These are phyloP conservation scores for Acipenser transmontanus DNA, from an alignment of 2,797 vertebrate genomes.

Conservation along the genomic window DNA sequence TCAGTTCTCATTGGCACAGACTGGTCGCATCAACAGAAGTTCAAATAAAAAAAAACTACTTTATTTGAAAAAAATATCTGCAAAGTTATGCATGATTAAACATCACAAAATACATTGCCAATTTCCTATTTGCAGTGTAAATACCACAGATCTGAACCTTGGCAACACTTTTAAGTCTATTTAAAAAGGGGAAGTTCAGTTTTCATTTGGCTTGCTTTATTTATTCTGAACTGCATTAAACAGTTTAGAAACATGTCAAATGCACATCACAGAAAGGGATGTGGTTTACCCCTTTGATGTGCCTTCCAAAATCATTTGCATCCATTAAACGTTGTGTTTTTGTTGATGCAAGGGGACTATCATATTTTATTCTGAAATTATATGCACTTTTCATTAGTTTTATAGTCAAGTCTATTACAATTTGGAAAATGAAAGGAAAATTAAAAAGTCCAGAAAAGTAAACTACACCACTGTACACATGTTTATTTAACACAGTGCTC, in stretches of 20 bases:
- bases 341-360: neutral
- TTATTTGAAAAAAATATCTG: conserved; percentile 60
- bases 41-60: conserved; percentile 26
- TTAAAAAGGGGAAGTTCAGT: conserved; percentile 45
- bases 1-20: conserved; percentile 14
- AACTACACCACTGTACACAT: neutral
- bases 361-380: conserved; percentile 47
- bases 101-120: conserved; percentile 59
- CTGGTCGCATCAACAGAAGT: conserved; percentile 25
- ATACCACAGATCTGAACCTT: conserved; percentile 58
- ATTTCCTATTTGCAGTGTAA: conserved; percentile 47
- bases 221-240: conserved; percentile 39
- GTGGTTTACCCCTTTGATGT: conserved; percentile 28
- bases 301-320: conserved; percentile 29
- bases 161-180: conserved; percentile 57
- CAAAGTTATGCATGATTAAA: conserved; percentile 71
- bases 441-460: neutral
- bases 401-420: no score
- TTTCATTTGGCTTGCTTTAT: conserved; percentile 47
- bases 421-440: neutral
- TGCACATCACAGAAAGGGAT: conserved; percentile 8
- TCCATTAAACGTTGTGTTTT: conserved; percentile 19
- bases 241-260: conserved; percentile 34
- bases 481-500: conserved; percentile 24
- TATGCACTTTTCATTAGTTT: no score